Evolutionary conservation across 2,888 invertebrate species (phyloP), one percentile per base, ranked within the genome.

Genomic region (Amiota minor): DNA sequence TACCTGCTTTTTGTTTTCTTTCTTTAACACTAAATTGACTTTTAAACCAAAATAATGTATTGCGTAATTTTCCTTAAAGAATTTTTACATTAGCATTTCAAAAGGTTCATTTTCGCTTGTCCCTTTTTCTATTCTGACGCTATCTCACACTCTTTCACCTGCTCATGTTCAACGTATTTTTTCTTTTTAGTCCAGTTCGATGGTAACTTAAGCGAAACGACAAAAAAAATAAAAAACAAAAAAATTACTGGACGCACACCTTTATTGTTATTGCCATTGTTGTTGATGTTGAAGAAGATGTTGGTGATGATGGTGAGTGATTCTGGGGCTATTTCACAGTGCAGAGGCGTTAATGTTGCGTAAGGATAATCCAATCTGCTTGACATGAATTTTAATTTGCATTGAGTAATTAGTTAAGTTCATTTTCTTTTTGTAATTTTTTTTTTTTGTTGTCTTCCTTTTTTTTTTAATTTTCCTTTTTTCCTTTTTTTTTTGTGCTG

Each of bases 361-460:
- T 80, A 83, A 85, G 86, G 83, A 86, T 85, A 86, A 86, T 86
- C 85, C 84, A 85, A 85, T 85, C 86, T 86, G 83, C 84, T 81
- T 85, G 84, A 79, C 86, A 86, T 85, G 85, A 85, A 85, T 85
- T 85, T 85, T 86, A 85, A 86, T 85, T 86, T 85, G 81, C 86
- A 86, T 85, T 85, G 84, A 85, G 85, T 86, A 85, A 85, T 85
- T 85, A 85, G 86, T 81, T 82, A 74, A 78, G 78, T 80, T 83
- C 81, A 79, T 82, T 85, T 84, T 75, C 20, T 20, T 68, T 68
- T 68, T n/a, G 53, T 9, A 20, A 11, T 12, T 18, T 56, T 20
- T 16, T 50, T 16, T 47, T 23, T 50, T 50, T 68, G n/a, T n/a
- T n/a, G n/a, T n/a, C 20, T 68, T 12, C 70, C 20, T 59, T 61